Evolutionary conservation across 2,888 invertebrate species (phyloP).

Genomic region (Drosophila lacicola): DNA sequence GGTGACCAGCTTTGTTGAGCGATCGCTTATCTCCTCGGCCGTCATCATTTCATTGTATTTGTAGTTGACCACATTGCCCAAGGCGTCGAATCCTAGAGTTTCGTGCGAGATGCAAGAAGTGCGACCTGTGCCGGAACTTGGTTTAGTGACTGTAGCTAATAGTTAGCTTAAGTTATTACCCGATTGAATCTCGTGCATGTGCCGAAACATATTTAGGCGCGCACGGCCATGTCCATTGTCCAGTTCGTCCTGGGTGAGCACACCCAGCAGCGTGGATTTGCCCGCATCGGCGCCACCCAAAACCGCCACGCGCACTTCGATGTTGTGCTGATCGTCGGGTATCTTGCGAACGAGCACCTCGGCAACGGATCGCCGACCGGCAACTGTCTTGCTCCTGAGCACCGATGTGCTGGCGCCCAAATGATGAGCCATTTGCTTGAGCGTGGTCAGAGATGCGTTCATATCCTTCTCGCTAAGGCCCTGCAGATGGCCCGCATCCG

Average conservation of each 20-base stretch:
- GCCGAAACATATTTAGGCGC: constrained; percentile 96
- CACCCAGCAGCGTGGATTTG: constrained; percentile 98
- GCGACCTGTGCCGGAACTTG: constrained; percentile 87
- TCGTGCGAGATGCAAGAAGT: constrained; percentile 98
- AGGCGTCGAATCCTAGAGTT: constrained; percentile 96
- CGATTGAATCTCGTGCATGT: constrained; percentile 97
- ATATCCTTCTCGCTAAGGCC: constrained; percentile 94
- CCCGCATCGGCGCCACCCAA: constrained; percentile 98
- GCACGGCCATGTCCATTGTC: constrained; percentile 98
- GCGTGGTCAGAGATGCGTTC: constrained; percentile 93
- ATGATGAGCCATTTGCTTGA: constrained; percentile 94
- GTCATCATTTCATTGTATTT: constrained; percentile 95
- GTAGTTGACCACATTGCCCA: constrained; percentile 94
- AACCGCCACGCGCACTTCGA: constrained; percentile 96
- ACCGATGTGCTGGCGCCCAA: constrained; percentile 93
- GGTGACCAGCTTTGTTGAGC: constrained; percentile 96
- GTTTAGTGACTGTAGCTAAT: not conserved
- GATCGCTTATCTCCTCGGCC: constrained; percentile 96
- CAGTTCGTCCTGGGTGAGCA: constrained; percentile 96
- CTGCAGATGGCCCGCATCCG: constrained; percentile 94
- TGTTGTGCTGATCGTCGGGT: constrained; percentile 94
- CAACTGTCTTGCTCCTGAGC: constrained; percentile 88
- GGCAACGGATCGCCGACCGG: constrained; percentile 88
- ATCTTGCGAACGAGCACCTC: constrained; percentile 96
- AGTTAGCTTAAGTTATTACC: constrained; percentile 28